Evolutionary conservation across 2,888 invertebrate species (phyloP).

Genomic region (Euspilapteryx auroguttella): DNA sequence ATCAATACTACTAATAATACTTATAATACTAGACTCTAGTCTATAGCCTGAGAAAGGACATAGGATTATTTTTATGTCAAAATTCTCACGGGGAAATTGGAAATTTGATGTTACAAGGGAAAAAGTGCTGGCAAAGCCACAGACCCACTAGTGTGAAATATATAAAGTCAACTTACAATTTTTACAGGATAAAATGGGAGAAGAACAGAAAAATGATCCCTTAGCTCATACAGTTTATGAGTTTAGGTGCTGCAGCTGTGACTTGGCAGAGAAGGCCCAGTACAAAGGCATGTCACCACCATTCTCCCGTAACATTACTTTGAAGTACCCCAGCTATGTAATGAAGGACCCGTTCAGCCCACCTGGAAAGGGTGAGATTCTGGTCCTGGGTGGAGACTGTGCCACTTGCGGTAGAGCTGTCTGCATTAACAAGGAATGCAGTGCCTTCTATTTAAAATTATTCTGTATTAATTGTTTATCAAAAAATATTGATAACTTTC

Average conservation of each 20-base stretch:
- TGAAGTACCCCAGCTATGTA: slow-evolving; percentile 75
- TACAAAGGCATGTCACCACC: slow-evolving; percentile 77
- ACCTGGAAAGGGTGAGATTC: slow-evolving; percentile 72
- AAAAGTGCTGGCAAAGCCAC: too few species aligned
- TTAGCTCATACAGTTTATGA: slow-evolving; percentile 15
- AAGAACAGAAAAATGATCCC: not conserved
- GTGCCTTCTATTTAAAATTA: slow-evolving; percentile 75
- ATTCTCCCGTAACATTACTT: slow-evolving; percentile 67
- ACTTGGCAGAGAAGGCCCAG: slow-evolving; percentile 69
- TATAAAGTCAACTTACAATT: too few species aligned
- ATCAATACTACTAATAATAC: too few species aligned
- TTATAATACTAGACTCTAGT: too few species aligned
- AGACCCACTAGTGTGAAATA: too few species aligned
- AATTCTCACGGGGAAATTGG: too few species aligned
- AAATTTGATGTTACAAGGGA: too few species aligned
- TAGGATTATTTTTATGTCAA: too few species aligned
- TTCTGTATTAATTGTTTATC: slow-evolving; percentile 75
- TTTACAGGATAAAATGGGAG: too few species aligned
- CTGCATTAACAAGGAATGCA: slow-evolving; percentile 75
- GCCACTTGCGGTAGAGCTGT: slow-evolving; percentile 66
- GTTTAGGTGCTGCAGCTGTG: slow-evolving; percentile 69
- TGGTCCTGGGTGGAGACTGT: slow-evolving; percentile 79
- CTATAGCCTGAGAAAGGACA: too few species aligned
- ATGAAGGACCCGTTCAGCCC: slow-evolving; percentile 86
- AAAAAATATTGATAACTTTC: slow-evolving; percentile 63